Evolutionary conservation across 2,113 vertebrate species (phyloP), one percentile per base, ranked within the genome.

Genomic region (Cathartes aura): DNA sequence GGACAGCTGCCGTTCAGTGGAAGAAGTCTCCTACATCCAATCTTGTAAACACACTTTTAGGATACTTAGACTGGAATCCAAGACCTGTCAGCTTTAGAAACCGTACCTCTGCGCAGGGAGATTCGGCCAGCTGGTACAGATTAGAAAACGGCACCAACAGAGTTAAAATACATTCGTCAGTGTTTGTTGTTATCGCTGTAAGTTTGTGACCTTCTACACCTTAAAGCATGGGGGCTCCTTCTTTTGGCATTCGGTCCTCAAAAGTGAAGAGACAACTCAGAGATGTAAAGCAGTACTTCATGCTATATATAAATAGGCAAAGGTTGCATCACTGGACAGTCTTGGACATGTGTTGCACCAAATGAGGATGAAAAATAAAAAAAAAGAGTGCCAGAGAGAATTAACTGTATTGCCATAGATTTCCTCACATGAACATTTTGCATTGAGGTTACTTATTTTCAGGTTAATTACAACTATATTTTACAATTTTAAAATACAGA

Each of bases 101-200:
- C 12, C 0, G 0, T 29, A 55, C 18, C 24, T 82, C 59, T 87
- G 47, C 0, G 0, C 74, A 47, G 11, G 36, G 73, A 81, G 45
- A 26, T n/a, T 26, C 0, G 0, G 23, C 10, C 63, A 72, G 19
- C 32, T 12, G 3, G 15, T 9, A 24, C 0, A 0, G n/a, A 42
- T 50, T 24, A 71, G 56, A 64, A 75, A 22, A 68, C 0, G 2
- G 63, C 64, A 91, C 18, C 2, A 0, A 40, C 30, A 36, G 20
- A 34, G 26, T 34, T 81, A 64, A 50, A 74, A 43, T 8, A 34
- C 1, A 0, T 22, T 42, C 7, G 1, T n/a, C 67, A 40, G n/a
- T 12, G 34, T 34, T 53, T 73, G 45, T n/a, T 8, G 3, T 50
- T 40, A 53, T 7, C 0, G 1, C 15, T 32, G 4, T 7, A 58